Evolutionary conservation across 2,797 vertebrate genomes (phyloP), one percentile per base, ranked within the genome.

Genomic region (Parauchenoglanis ngamensis): DNA sequence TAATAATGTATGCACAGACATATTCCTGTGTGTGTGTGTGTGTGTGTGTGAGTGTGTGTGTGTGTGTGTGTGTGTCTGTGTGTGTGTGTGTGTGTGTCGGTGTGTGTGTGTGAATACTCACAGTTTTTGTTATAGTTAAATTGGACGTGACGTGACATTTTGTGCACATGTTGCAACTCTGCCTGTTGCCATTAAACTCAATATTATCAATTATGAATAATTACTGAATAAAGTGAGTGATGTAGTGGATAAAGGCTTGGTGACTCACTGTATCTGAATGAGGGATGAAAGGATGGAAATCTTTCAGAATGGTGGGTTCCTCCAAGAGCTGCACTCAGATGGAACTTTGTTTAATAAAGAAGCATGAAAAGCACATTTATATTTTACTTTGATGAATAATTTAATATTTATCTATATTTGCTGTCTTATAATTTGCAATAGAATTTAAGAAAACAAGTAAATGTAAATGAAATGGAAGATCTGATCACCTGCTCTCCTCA

Each of bases 221-320:
- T 59, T 59, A 59, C 56, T 79, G 31, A 59, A 44, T 59, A 23
- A 59, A 59, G 28, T 78, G 54, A 78, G 21, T 78, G 75, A 77
- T 56, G 52, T 28, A 35, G 28, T 35, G 52, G 35, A 57, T 52
- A 77, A 54, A 54, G 17, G 8, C 15, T 57, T 78, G 52, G 77
- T 23, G 19, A 59, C 56, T 15, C 56, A 59, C 21, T 56, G 25
- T 7, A 13, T 28, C 57, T 73, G 70, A 46, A 46, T 2, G 21
- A 73, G 40, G 21, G 21, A 7, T 44, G 40, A 46, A 40, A 21
- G 5, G 46, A 76, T 76, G 73, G n/a, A 52, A 52, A 49, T 7
- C 25, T 76, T 49, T 7, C 25, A 76, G 23, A 75, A 75, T 75
- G 72, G 11, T 15, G 2, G 5, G 5, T 72, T 44, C 19, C 8